Evolutionary conservation across 2,888 invertebrate species (phyloP), one percentile per base, ranked within the genome.

Genomic region (Laspeyria flexula): DNA sequence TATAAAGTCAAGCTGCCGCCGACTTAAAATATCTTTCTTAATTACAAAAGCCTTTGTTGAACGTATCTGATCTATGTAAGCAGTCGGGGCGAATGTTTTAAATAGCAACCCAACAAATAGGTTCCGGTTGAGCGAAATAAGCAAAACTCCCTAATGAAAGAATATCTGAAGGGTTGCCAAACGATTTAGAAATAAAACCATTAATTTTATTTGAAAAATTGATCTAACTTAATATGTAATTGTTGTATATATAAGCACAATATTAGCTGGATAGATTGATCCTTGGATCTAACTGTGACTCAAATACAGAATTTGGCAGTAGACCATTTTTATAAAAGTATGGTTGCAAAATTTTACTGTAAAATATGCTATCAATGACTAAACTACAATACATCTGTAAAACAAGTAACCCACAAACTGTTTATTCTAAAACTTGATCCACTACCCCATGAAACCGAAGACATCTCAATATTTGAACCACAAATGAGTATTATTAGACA

Each of bases 11-110:
- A 92, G 90, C 91, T 89, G 91, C 88, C 83, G 85, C 90, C 86
- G 85, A 86, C 89, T 88, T 91, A 88, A 90, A 90, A 90, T 90
- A 91, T 90, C 90, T 90, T 89, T 89, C 90, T 91, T 92, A 91
- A 92, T 91, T 92, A 90, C 90, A 89, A 90, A 91, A 91, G 87
- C 91, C 89, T 92, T 92, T 92, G 90, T 92, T 91, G 88, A 88
- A 88, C 90, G 90, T 90, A 91, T 90, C 91, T 90, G 91, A 91
- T 91, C 91, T 91, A 91, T 91, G 90, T 91, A 90, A 92, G 86
- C 85, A 86, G 89, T 86, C 87, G 87, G 86, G 86, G 88, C 81
- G 86, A 88, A 91, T 90, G 90, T 86, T 90, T 92, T 89, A 90
- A 91, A 91, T 89, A 90, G 88, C 88, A 81, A 82, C 88, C 86